phyloP scores from a whole-genome alignment of 2,888 invertebrate species.

The Pollenia angustigena region DNA sequence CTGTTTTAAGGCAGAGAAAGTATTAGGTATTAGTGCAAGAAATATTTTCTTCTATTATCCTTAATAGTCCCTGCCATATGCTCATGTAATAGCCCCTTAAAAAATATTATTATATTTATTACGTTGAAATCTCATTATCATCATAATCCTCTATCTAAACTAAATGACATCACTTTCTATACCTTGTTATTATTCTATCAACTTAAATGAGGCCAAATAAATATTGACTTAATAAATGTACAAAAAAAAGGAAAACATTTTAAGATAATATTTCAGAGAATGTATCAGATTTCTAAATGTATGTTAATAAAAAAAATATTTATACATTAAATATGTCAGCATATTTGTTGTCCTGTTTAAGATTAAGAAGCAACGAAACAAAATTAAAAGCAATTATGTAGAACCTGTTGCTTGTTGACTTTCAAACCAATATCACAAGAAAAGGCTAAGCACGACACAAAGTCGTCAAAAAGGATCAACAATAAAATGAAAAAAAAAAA shows the following conservation, averaged over 20 bases:
- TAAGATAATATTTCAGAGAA: background rate
- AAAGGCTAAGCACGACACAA: background rate
- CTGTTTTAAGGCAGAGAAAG: background rate
- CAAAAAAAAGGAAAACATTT: background rate
- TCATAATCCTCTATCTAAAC: background rate
- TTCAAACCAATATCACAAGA: background rate
- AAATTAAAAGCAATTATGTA: background rate
- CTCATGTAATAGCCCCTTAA: background rate
- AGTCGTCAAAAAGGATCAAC: background rate
- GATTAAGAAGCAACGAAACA: background rate
- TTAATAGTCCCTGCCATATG: constrained; percentile 3
- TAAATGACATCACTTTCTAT: constrained; percentile 4
- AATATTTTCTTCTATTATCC: background rate
- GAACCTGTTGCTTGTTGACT: constrained; percentile 55
- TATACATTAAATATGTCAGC: constrained; percentile 18
- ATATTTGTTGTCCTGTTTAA: constrained; percentile 14
- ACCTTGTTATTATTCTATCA: background rate
- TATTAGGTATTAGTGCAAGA: background rate
- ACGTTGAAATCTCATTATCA: constrained; percentile 1
- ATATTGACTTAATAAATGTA: background rate
- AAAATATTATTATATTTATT: background rate
- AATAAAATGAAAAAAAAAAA: background rate
- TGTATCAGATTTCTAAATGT: constrained; percentile 26
- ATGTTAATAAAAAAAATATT: constrained; percentile 9
- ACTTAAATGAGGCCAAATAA: constrained; percentile 49